Evolutionary conservation across 2,888 invertebrate species (phyloP), one percentile per base, ranked within the genome.

Genomic region (Digitonthophagus gazella): DNA sequence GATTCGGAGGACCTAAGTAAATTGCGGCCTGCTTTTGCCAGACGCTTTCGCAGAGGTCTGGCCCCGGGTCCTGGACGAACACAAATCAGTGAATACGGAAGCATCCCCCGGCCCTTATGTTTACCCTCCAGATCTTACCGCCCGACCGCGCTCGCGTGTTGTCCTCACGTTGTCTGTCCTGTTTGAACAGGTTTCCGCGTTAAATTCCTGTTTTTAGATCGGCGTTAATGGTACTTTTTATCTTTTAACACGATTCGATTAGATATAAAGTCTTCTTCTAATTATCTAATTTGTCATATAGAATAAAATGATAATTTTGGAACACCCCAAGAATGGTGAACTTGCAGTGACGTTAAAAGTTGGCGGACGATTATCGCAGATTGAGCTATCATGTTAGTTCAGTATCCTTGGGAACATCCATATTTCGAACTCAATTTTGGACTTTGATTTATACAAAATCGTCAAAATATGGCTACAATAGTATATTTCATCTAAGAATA

Each of bases 1-100:
- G 78, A 81, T 80, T 81, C 80, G 72, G 75, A 73, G 74, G 77
- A 69, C 78, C 81, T 83, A 82, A 83, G 81, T 83, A 82, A 83
- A 83, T 83, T 83, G 82, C 81, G 82, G 81, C 78, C 79, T 80
- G 77, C 78, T 79, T 78, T 77, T 75, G 72, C 73, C 77, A 74
- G 75, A 75, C 76, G 78, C 75, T 77, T 78, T 77, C 76, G 75
- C 28, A 44, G 28, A 74, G 72, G 74, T 72, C 68, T 67, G 69
- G 66, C 67, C 66, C 68, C 67, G 56, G 72, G 72, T 72, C 72
- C 55, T 68, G 74, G 72, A 71, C 71, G 69, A 67, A 72, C 71
- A 72, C 74, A 69, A 70, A 70, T 69, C 71, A 70, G 68, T 69
- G 68, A 70, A 69, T 71, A 68, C 71, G 71, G 68, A 71, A 71